Percentiles rank a stretch among this genome's conserved stretches.
These are phyloP conservation scores for Kryptopterus vitreolus DNA, from an alignment of 2,797 vertebrate genomes.

Conservation along the genomic window DNA sequence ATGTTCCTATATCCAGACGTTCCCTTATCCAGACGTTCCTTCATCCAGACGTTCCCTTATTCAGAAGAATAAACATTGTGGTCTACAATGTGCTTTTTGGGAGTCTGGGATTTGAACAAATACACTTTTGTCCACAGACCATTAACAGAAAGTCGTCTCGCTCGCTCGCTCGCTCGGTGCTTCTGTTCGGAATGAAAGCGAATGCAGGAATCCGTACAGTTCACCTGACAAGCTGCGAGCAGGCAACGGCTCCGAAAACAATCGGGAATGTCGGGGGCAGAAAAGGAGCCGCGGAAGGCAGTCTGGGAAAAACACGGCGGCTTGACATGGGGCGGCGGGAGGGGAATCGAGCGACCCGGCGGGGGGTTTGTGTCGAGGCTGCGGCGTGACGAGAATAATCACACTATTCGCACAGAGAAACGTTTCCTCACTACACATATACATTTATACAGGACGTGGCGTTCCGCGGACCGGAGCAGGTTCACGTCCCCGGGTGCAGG, in stretches of 20 bases:
- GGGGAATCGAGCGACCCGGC: conserved; percentile 6
- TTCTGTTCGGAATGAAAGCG: background rate
- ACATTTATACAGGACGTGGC: background rate
- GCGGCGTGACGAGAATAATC: conserved; percentile 30
- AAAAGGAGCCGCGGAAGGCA: conserved; percentile 27
- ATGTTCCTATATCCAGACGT: too few species aligned
- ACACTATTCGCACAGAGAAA: conserved; percentile 18
- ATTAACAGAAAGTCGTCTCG: background rate
- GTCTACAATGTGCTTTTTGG: background rate
- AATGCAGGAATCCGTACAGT: background rate
- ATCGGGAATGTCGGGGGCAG: conserved; percentile 14
- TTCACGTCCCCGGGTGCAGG: too few species aligned
- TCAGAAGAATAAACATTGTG: too few species aligned
- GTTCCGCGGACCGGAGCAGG: too few species aligned
- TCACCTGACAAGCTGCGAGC: background rate
- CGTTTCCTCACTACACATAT: background rate
- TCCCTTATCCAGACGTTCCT: too few species aligned
- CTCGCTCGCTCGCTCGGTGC: background rate
- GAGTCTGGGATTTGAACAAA: background rate
- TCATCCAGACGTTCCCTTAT: too few species aligned
- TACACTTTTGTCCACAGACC: background rate
- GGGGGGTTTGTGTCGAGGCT: conserved; percentile 16
- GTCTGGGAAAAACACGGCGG: conserved; percentile 33
- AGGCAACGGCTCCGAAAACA: background rate
- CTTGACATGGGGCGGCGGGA: background rate